These are phyloP conservation scores for Urocyon cinereoargenteus DNA, from an alignment of 2,797 vertebrate genomes.

Conservation along the genomic window DNA sequence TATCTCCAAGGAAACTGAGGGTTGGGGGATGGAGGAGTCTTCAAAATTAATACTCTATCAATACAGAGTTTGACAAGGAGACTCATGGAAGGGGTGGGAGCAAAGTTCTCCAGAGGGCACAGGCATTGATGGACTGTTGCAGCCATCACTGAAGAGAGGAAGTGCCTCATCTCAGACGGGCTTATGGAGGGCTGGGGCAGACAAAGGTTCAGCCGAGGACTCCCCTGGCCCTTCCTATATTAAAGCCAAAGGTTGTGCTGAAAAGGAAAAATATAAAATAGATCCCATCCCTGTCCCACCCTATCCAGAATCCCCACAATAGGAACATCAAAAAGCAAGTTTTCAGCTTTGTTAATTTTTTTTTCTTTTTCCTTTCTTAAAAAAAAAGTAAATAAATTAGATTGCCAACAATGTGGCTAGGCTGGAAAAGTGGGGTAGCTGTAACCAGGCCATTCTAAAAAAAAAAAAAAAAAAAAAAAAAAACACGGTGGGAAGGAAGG, in stretches of 20 bases:
- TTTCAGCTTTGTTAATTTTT: conserved; percentile 72
- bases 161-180: neutral
- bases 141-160: neutral
- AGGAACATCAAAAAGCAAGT: conserved; percentile 74
- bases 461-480: conserved; percentile 54
- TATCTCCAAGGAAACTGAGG: conserved; percentile 24
- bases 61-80: conserved; percentile 24
- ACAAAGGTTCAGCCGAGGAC: neutral
- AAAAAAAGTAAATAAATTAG: conserved; percentile 88
- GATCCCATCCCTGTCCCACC: conserved; percentile 62
- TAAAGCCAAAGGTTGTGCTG: conserved; percentile 70
- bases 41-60: conserved; percentile 15
- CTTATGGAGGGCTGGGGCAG: neutral
- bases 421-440: conserved; percentile 43
- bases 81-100: neutral
- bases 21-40: neutral
- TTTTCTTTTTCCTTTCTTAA: conserved; percentile 72
- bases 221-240: conserved; percentile 41
- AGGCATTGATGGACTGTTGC: neutral
- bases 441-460: conserved; percentile 72
- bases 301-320: conserved; percentile 66
- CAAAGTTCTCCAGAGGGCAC: conserved; percentile 7
- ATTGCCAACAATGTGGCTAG: conserved; percentile 72
- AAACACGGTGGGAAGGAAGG: neutral
- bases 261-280: conserved; percentile 66